Evolutionary conservation across 2,113 vertebrate species (phyloP).

Genomic region (Brachyhypopomus occidentalis): DNA sequence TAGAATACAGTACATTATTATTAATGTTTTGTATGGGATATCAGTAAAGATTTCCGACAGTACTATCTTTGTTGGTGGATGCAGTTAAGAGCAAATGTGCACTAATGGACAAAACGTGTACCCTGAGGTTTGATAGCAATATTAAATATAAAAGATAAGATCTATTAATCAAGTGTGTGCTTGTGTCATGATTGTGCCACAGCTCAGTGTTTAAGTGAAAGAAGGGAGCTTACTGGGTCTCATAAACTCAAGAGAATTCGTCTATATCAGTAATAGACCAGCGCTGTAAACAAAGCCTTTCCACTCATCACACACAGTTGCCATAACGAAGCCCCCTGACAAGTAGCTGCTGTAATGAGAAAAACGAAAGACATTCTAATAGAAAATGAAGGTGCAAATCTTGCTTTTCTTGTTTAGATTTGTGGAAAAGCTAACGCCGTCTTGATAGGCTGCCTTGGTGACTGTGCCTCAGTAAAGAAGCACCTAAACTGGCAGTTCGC

Average conservation of each 20-base stretch:
- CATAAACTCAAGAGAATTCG: constrained; percentile 37
- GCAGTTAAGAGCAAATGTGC: constrained; percentile 24
- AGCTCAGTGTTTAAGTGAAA: background rate
- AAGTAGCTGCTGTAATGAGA: constrained; percentile 8
- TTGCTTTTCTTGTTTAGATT: too few relatives aligned
- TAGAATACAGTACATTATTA: background rate
- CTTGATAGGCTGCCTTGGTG: too few relatives aligned
- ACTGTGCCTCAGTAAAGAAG: background rate
- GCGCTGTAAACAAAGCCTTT: constrained; percentile 17
- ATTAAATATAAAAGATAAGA: constrained; percentile 9
- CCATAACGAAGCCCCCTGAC: constrained; percentile 23
- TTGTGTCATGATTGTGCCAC: background rate
- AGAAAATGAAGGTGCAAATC: background rate
- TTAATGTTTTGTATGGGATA: constrained; percentile 5
- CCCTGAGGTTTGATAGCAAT: constrained; percentile 9
- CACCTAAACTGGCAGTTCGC: background rate
- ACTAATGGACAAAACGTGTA: background rate
- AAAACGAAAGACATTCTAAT: background rate
- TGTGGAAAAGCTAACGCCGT: too few relatives aligned
- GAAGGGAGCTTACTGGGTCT: constrained; percentile 12
- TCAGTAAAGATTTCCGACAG: constrained; percentile 11
- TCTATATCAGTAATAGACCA: constrained; percentile 43
- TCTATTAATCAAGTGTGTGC: constrained; percentile 10
- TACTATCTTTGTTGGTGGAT: constrained; percentile 9
- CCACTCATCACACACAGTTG: background rate